Percentiles rank a stretch among this genome's conserved stretches.
These are phyloP conservation scores for Chrosomus eos DNA, from an alignment of 2,797 vertebrate species.

Conservation along the genomic window DNA sequence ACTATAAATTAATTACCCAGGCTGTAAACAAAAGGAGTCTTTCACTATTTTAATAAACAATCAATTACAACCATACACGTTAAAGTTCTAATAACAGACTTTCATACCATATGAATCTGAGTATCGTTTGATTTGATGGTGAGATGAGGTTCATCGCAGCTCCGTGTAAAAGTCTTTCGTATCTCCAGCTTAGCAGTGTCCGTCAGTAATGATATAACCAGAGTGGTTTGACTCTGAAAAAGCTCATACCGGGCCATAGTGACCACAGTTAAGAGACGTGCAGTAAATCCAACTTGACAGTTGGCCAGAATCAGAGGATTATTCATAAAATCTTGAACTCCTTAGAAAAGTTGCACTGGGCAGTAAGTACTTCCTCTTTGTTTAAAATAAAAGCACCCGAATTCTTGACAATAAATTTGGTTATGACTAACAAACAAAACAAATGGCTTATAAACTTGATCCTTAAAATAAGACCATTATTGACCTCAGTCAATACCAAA, in stretches of 20 bases:
- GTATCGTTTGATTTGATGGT: background rate
- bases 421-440: background rate
- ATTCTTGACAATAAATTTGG: background rate
- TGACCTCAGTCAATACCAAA: background rate
- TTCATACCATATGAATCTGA: conserved; percentile 21
- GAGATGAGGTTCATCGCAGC: background rate
- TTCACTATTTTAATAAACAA: background rate
- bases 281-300: background rate
- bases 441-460: no score
- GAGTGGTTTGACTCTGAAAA: conserved; percentile 23
- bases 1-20: background rate
- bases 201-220: conserved; percentile 27
- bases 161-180: background rate
- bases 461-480: background rate
- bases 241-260: conserved; percentile 24
- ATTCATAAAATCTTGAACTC: background rate
- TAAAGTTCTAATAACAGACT: background rate
- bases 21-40: background rate
- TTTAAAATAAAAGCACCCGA: conserved; percentile 29
- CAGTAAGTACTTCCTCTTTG: conserved; percentile 29
- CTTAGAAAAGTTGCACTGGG: background rate
- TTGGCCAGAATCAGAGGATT: background rate
- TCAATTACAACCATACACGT: background rate
- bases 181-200: conserved; percentile 33
- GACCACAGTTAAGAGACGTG: background rate